Base-by-base conservation (phyloP, 2,888 invertebrate genomes). In the Tanypteryx hageni region DNA sequence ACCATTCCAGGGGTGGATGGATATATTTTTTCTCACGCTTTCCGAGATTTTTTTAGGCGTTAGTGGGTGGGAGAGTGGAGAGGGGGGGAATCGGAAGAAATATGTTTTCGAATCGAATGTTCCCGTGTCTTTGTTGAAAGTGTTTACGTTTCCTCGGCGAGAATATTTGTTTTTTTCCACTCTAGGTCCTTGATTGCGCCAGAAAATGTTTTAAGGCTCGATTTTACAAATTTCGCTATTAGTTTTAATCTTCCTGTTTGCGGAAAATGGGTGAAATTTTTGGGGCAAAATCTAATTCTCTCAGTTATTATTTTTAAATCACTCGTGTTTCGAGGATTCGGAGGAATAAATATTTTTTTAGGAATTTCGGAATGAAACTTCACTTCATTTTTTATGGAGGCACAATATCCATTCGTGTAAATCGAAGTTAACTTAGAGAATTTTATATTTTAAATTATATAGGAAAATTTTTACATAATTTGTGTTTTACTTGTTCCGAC, bases 91-190 rank as follows among this genome's bases (percentile, higher is more conserved):
- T 83, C 56, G 57, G 83, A 83, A 57, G 83, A 56, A 83, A 83
- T 83, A 56, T 83, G 56, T 83, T 83, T 57, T 57, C 83, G 57
- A 83, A 83, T 56, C n/a, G 57, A 83, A 83, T 27, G 83, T 57
- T 57, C 56, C 56, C n/a, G 83, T 83, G 83, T 44, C 83, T 83
- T 83, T 10, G 83, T 31, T 14, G 44, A 82, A 82, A 82, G 44
- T 82, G 64, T 82, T 82, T 82, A 82, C 82, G 31, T 44, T 82
- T 44, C 44, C 82, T 16, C 31, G 82, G 0, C 16, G 82, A 44
- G 44, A 82, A 82, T 83, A 56, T 83, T 83, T 83, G 83, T 83
- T 57, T n/a, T 83, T 57, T 16, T 44, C 18, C 18, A 18, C 76
- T 27, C 76, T 11, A 18, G 76, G n/a, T 27, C n/a, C 56, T 57